Percentiles rank a stretch among this genome's conserved stretches.
Evolutionary conservation across 2,888 invertebrate genomes (phyloP).

Genomic region (Pammene fasciana): DNA sequence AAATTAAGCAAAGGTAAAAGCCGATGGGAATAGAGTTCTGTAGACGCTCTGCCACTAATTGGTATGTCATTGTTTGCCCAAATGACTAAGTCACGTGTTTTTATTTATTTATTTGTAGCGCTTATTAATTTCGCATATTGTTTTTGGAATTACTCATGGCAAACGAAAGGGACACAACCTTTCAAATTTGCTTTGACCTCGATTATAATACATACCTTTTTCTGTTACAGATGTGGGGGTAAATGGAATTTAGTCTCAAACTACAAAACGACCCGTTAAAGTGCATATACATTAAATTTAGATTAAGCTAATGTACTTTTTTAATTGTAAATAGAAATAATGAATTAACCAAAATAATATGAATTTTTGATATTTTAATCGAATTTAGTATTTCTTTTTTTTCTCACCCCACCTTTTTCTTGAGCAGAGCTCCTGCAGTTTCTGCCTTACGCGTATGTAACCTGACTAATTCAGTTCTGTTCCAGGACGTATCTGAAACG

Average conservation of each 20-base stretch:
- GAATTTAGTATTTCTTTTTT: slow-evolving; percentile 8
- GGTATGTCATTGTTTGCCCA: too few species aligned
- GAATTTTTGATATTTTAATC: slow-evolving; percentile 5
- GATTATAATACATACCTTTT: slow-evolving; percentile 20
- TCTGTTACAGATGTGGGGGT: slow-evolving; percentile 82
- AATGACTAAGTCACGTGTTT: background rate
- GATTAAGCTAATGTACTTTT: slow-evolving; percentile 14
- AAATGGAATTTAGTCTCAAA: slow-evolving; percentile 81
- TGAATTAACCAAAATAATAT: slow-evolving; percentile 14
- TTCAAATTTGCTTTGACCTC: too few species aligned
- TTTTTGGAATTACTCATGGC: too few species aligned
- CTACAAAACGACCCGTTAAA: slow-evolving; percentile 22
- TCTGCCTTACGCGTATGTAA: background rate
- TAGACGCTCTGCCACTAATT: too few species aligned
- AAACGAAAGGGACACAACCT: too few species aligned
- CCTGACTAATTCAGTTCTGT: too few species aligned
- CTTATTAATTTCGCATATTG: background rate
- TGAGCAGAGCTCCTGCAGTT: background rate
- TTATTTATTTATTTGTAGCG: too few species aligned
- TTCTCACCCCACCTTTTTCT: background rate
- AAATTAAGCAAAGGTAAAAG: too few species aligned
- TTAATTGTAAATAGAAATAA: slow-evolving; percentile 24
- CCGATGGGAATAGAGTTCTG: too few species aligned
- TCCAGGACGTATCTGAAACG: too few species aligned
- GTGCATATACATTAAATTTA: background rate